Evolutionary conservation across 2,113 vertebrate genomes (phyloP), one percentile per base, ranked within the genome.

Genomic region (Triplophysa dalaica): DNA sequence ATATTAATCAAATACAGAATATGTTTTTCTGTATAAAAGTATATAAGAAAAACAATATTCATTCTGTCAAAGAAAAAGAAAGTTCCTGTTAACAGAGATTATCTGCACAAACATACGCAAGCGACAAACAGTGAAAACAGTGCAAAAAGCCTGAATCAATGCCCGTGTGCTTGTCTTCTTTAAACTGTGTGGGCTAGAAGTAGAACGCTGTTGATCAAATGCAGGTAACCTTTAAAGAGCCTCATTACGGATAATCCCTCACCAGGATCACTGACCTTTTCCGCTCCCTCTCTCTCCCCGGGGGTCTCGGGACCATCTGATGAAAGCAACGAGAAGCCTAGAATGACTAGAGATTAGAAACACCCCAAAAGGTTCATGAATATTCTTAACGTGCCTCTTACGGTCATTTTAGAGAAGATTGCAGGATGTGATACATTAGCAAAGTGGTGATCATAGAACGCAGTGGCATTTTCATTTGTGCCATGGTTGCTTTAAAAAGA

Each of bases 241-340:
- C 84, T 73, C 84, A 86, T 89, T 88, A 87, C 24, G 76, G 12
- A 52, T 77, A 60, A 78, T 70, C 41, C 66, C 77, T 45, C 75
- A 60, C 77, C 61, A 64, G 48, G 66, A 74, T 66, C 21, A 81
- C 80, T 87, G 86, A 89, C 90, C 85, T 91, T 87, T 86, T 82
- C 33, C 29, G 29, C 66, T 65, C 41, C 70, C 66, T 52, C 78
- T 80, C 58, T 72, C 50, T 26, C 82, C 33, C 52, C 3, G 11
- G 60, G 67, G 70, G 75, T 8, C 45, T 33, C n/a, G 54, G 24
- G 60, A 56, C 48, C 38, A 19, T 38, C 52, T 82, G 80, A 81
- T 85, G 81, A 85, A 76, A 65, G 67, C 52, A 60, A 60, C 21
- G 67, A 65, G 58, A 22, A 75, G 21, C 26, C 48, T 63, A 24